Percentiles rank a stretch among this genome's conserved stretches.
Conservation (phyloP, 2,113 vertebrate species). For the Pelvicachromis taeniatus region DNA sequence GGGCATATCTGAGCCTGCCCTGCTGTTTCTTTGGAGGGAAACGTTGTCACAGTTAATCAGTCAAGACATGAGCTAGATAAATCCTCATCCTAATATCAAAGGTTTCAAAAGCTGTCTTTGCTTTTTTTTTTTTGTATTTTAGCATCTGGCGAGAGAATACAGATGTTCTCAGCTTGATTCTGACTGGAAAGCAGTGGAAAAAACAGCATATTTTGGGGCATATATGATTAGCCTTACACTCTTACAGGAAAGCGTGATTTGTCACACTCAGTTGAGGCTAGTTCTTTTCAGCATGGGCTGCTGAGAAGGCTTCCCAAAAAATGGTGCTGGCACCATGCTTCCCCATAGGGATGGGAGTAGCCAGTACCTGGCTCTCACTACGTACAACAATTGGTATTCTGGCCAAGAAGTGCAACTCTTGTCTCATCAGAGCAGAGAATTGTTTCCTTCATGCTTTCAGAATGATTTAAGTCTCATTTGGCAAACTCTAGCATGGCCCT, state of each 20-base stretch:
- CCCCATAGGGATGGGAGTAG: neutral
- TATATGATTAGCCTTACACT: neutral
- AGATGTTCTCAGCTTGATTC: neutral
- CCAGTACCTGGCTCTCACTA: slow-evolving; percentile 10
- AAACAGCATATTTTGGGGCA: neutral
- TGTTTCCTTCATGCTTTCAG: slow-evolving; percentile 37
- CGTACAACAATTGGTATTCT: slow-evolving; percentile 12
- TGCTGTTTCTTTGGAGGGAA: neutral
- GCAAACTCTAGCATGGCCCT: neutral
- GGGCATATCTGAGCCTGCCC: neutral
- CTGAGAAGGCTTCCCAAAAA: slow-evolving; percentile 3
- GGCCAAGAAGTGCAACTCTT: slow-evolving; percentile 6
- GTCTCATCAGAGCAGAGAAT: slow-evolving; percentile 32
- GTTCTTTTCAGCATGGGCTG: neutral
- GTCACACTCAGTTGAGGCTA: neutral
- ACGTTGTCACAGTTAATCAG: neutral
- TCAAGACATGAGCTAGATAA: slow-evolving; percentile 8
- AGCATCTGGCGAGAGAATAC: neutral
- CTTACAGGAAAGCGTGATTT: neutral
- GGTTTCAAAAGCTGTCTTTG: neutral
- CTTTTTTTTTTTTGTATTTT: neutral
- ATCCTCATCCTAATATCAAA: neutral
- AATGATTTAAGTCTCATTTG: slow-evolving; percentile 18
- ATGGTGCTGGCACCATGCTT: neutral
- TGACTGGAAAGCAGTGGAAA: neutral